phyloP scores from a whole-genome alignment of 2,888 invertebrate species.

The Willowsia nigromaculata region DNA sequence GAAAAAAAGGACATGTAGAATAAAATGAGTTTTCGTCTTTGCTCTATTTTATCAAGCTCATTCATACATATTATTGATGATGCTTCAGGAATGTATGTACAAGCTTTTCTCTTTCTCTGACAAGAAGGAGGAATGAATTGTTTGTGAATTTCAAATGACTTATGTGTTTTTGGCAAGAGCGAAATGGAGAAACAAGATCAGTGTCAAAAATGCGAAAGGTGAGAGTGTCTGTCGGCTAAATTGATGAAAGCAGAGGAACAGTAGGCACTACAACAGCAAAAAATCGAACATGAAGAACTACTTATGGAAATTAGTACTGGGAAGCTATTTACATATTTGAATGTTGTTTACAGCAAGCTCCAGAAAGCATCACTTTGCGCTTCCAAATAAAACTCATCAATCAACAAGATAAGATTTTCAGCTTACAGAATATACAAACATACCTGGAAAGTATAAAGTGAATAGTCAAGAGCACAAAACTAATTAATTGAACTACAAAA shows the following conservation, averaged over 20 bases:
- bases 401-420: not conserved
- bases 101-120: not conserved
- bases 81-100: not conserved
- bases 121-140: not conserved
- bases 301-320: not conserved
- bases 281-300: not conserved
- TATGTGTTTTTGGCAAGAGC: not conserved
- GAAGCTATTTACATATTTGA: not conserved
- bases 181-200: not conserved
- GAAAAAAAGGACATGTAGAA: not conserved
- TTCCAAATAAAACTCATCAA: not conserved
- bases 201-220: not conserved
- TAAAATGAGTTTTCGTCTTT: constrained; percentile 29
- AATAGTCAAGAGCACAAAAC: not conserved
- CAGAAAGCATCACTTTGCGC: not conserved
- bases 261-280: too few relatives aligned
- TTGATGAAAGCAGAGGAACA: not conserved
- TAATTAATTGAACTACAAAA: constrained; percentile 16
- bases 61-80: not conserved
- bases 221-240: not conserved
- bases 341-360: not conserved
- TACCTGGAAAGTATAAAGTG: too few relatives aligned
- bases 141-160: not conserved
- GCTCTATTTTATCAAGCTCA: not conserved
- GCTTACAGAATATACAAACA: too few relatives aligned